phyloP scores from a whole-genome alignment of 2,797 vertebrate species.

The Allochrocebus solatus region DNA sequence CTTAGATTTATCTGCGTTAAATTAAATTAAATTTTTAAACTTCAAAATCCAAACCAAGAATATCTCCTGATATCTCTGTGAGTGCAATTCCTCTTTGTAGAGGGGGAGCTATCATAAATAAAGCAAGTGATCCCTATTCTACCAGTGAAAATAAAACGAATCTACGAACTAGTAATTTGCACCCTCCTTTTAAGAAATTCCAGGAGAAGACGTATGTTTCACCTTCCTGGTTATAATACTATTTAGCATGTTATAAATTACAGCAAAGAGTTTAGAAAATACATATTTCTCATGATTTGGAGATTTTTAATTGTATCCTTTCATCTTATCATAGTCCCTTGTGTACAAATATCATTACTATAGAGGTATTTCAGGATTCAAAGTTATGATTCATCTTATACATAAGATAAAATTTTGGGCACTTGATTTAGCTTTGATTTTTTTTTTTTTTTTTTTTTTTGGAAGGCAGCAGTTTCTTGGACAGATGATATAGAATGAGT shows the following conservation, averaged over 20 bases:
- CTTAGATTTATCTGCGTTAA: background rate
- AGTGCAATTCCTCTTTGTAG: background rate
- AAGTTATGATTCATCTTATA: background rate
- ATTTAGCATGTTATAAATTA: background rate
- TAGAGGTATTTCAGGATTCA: background rate
- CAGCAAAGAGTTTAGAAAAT: background rate
- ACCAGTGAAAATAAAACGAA: background rate
- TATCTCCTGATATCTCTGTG: background rate
- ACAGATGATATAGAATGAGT: background rate
- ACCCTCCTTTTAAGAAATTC: background rate
- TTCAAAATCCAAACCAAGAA: background rate
- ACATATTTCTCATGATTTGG: background rate
- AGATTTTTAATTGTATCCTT: background rate
- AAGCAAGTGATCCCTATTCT: background rate
- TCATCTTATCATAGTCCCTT: background rate
- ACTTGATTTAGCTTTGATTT: background rate
- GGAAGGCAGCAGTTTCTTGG: background rate
- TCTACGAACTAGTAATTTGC: background rate
- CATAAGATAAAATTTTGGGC: background rate
- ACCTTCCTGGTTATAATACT: background rate
- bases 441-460: no score
- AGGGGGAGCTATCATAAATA: fast-evolving
- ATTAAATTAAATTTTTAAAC: background rate
- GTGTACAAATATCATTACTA: background rate
- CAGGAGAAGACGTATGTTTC: background rate